Evolutionary conservation across 2,888 invertebrate genomes (phyloP), one percentile per base, ranked within the genome.

Genomic region (Phortica okadai): DNA sequence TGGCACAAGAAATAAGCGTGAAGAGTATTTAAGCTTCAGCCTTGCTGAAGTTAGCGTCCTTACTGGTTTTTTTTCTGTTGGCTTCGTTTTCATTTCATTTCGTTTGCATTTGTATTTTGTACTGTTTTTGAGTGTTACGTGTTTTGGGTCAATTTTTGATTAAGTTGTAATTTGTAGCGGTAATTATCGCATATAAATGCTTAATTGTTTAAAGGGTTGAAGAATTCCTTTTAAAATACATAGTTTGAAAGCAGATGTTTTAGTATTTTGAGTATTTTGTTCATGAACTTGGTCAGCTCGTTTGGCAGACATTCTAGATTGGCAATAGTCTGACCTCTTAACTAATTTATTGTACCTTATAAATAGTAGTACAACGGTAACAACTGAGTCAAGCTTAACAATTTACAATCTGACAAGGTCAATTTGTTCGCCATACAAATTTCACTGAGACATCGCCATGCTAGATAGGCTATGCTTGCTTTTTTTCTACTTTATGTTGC

Each of bases 91-190:
- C 33, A 62, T 74, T 70, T 56, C 67, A 58, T 77, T 74, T 44
- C 59, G 14, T 56, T 42, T 41, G 67, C 54, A 62, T 62, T 62
- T 62, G 10, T 50, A 50, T 50, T 50, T 50, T 21, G 6, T 14
- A 16, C 54, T 16, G 21, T 62, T 25, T 25, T 14, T 33, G 33
- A 33, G 33, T 33, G 33, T 50, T 83, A 83, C 81, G 83, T 81
- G 83, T 80, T 83, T 82, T 83, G 80, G 82, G 81, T 80, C 84
- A 84, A 86, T 84, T 87, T 80, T 82, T 84, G 82, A 86, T 86
- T 86, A 86, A 86, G 87, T 82, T 83, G 82, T 86, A 82, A 87
- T 87, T 86, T 84, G 86, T 83, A 79, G 78, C 81, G 76, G 73
- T 84, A 83, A 83, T 84, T 82, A 82, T 80, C 77, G 78, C 72